Percentiles rank a stretch among this genome's conserved stretches.
Evolutionary conservation across 2,888 invertebrate species (phyloP).

Genomic region (Cephus sareptanus): DNA sequence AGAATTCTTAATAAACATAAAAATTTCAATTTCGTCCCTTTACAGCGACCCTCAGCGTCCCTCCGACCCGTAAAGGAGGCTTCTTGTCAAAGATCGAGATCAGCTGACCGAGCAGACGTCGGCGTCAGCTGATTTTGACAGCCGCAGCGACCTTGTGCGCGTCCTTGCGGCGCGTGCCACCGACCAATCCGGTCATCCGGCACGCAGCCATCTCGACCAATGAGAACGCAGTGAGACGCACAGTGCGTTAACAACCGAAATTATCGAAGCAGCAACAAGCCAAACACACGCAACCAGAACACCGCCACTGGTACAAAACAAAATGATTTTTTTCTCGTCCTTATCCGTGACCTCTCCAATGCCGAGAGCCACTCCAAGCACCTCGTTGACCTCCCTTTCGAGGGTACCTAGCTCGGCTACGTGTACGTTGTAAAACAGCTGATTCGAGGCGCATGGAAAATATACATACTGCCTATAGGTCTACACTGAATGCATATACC

Average conservation of each 20-base stretch:
- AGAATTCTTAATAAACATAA: not conserved
- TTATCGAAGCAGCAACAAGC: not conserved
- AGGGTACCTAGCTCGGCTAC: not conserved
- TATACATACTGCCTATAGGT: not conserved
- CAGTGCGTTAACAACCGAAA: not conserved
- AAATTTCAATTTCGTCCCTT: not conserved
- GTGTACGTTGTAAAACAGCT: not conserved
- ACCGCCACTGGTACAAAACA: not conserved
- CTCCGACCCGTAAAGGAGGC: not conserved
- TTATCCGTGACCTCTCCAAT: not conserved
- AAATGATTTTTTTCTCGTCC: not conserved
- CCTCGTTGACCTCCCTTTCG: not conserved
- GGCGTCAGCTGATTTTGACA: conserved; percentile 56
- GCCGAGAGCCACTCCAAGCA: not conserved
- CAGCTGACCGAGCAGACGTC: conserved; percentile 46
- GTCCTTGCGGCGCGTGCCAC: conserved; percentile 26
- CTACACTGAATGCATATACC: not conserved
- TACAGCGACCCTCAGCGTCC: not conserved
- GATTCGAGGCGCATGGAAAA: not conserved
- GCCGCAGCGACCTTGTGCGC: conserved; percentile 40
- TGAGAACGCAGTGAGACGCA: not conserved
- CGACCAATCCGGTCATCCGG: conserved; percentile 26
- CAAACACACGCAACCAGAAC: not conserved
- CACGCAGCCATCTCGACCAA: not conserved
- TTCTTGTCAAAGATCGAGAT: conserved; percentile 13